Conservation (phyloP, 2,888 invertebrate species). For the Thyatira batis region DNA sequence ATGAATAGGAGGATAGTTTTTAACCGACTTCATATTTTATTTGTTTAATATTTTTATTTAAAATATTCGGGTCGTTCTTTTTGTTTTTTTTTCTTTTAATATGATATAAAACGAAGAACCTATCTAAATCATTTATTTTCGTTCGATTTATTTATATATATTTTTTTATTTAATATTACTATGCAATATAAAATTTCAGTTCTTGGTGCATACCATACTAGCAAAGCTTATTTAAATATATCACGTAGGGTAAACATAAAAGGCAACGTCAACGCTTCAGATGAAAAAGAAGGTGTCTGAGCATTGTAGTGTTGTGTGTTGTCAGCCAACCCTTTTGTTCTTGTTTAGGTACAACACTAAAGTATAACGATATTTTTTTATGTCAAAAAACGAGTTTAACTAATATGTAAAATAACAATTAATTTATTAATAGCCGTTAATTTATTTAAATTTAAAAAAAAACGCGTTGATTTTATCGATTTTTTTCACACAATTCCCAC, state of each 20-base stretch:
- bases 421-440: neutral
- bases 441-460: neutral
- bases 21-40: too few relatives aligned
- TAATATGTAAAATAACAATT: neutral
- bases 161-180: neutral
- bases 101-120: conserved; percentile 6
- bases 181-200: conserved; percentile 1
- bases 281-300: neutral
- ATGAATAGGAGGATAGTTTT: too few relatives aligned
- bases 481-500: neutral
- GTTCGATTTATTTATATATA: neutral
- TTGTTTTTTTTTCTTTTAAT: too few relatives aligned
- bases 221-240: conserved; percentile 29
- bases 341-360: neutral
- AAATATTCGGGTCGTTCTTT: too few relatives aligned
- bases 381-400: neutral
- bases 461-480: neutral
- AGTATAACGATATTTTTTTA: neutral
- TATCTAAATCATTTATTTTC: conserved; percentile 4
- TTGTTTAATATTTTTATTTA: too few relatives aligned
- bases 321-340: neutral
- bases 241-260: conserved; percentile 14
- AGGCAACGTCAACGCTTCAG: conserved; percentile 11
- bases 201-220: conserved; percentile 28
- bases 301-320: neutral